These are phyloP conservation scores for Chromoteleia sp. DNA, from an alignment of 2,888 invertebrate species.

Conservation along the genomic window DNA sequence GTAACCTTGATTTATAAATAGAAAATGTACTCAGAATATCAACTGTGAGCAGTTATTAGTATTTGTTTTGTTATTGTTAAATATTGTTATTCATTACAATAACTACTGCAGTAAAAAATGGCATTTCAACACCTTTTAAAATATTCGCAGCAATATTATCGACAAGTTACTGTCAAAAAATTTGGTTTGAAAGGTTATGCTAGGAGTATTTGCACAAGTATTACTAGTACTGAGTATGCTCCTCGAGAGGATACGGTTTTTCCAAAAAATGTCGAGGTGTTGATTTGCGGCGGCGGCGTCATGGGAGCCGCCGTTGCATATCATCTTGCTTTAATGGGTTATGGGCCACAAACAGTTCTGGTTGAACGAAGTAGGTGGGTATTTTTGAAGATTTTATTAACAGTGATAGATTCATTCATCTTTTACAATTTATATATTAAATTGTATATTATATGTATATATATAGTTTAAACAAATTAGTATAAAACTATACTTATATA, in stretches of 20 bases:
- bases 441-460: no score
- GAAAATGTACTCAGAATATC: no score
- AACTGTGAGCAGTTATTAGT: no score
- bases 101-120: constrained; percentile 24
- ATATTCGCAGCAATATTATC: constrained; percentile 38
- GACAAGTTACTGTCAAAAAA: constrained; percentile 17
- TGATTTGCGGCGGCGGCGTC: constrained; percentile 96
- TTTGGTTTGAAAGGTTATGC: constrained; percentile 6
- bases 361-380: constrained; percentile 93
- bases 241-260: constrained; percentile 72
- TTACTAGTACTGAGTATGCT: constrained; percentile 6
- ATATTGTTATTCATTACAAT: neutral
- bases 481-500: no score
- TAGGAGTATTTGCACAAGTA: constrained; percentile 37
- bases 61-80: neutral
- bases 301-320: constrained; percentile 97
- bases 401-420: neutral
- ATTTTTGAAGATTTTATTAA: neutral
- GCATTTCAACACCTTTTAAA: constrained; percentile 35
- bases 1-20: no score
- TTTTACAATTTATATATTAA: neutral
- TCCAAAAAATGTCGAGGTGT: constrained; percentile 89
- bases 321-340: constrained; percentile 93
- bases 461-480: no score
- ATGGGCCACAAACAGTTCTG: constrained; percentile 92